These are phyloP conservation scores for Apodemus sylvaticus DNA, from an alignment of 2,113 vertebrate genomes.

Conservation along the genomic window DNA sequence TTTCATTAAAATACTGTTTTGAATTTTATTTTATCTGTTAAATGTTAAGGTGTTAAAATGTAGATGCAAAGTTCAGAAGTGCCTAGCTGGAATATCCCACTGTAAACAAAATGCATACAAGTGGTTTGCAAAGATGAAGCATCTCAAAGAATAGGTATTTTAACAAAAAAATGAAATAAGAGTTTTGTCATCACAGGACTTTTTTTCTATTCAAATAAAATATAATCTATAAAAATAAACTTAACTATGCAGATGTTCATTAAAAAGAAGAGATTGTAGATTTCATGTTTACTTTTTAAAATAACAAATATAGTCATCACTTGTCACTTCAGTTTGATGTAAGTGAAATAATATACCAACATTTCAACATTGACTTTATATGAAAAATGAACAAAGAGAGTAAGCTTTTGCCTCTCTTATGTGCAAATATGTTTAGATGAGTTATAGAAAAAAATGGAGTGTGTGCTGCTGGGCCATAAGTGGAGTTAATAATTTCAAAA, in stretches of 20 bases:
- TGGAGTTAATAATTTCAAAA: background rate
- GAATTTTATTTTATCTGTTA: background rate
- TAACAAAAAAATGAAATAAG: background rate
- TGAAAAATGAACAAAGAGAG: background rate
- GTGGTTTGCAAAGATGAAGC: background rate
- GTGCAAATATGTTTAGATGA: background rate
- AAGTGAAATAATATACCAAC: background rate
- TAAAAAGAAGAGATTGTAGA: background rate
- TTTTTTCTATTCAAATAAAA: background rate
- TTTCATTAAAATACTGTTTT: background rate
- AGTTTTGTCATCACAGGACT: background rate
- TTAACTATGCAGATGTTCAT: background rate
- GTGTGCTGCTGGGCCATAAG: background rate
- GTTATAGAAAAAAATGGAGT: background rate
- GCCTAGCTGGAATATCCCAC: background rate
- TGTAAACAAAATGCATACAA: background rate
- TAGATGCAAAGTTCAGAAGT: background rate
- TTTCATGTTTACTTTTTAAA: background rate
- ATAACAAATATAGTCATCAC: background rate
- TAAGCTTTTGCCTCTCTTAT: background rate
- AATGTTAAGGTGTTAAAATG: background rate
- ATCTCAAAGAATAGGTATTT: background rate
- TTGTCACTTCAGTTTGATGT: background rate
- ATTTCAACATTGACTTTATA: background rate
- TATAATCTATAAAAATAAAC: background rate